phyloP scores from a whole-genome alignment of 1,140 invertebrate genomes.

The Drosophila pectinifera region DNA sequence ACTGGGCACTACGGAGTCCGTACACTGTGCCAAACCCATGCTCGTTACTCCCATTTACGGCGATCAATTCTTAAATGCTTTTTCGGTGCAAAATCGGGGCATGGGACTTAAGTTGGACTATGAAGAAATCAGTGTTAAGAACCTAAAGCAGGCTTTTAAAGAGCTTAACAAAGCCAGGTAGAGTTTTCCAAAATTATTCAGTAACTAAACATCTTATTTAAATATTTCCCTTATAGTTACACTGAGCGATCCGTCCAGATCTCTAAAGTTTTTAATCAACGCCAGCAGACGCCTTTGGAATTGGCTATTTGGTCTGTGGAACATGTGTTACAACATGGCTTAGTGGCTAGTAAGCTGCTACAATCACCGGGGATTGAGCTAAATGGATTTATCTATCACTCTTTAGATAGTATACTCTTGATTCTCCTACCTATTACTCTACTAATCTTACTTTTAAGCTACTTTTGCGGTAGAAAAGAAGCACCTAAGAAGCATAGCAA shows the following conservation, averaged over 20 bases:
- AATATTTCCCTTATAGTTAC: constrained; percentile 73
- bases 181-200: neutral
- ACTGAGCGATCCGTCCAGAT: constrained; percentile 85
- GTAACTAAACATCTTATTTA: neutral
- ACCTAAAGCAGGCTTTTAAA: constrained; percentile 27
- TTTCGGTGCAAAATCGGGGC: constrained; percentile 87
- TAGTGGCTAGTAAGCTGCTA: constrained; percentile 85
- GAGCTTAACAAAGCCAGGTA: constrained; percentile 60
- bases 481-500: neutral
- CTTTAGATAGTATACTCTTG: constrained; percentile 64
- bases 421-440: constrained; percentile 2
- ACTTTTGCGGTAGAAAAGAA: constrained; percentile 2
- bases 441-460: constrained; percentile 5
- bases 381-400: constrained; percentile 77
- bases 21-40: constrained; percentile 91
- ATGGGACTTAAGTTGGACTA: constrained; percentile 87
- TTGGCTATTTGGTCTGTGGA: constrained; percentile 90
- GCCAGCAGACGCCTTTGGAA: constrained; percentile 87
- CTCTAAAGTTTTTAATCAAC: constrained; percentile 88
- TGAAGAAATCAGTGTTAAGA: constrained; percentile 46
- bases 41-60: constrained; percentile 90
- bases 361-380: constrained; percentile 85
- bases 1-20: constrained; percentile 90
- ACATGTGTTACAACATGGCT: constrained; percentile 86
- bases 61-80: constrained; percentile 88